phyloP scores from a whole-genome alignment of 2,797 vertebrate species.

The Cyclopterus lumpus region DNA sequence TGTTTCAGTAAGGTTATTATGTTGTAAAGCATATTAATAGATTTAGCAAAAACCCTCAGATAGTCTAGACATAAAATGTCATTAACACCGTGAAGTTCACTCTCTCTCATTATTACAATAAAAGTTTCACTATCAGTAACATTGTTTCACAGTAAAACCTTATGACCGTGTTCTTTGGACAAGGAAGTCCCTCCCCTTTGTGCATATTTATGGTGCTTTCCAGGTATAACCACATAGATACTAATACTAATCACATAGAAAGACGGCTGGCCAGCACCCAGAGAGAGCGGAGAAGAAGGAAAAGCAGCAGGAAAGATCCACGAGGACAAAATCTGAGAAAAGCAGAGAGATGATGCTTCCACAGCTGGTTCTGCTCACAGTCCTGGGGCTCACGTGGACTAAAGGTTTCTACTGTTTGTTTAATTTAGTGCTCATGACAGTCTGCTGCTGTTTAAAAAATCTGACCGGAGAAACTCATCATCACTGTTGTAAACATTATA shows the following conservation, averaged over 20 bases:
- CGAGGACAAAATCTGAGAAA: conserved; percentile 5
- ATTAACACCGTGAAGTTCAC: neutral
- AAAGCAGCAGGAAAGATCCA: conserved; percentile 15
- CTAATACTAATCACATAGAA: conserved; percentile 30
- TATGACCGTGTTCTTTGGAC: conserved; percentile 55
- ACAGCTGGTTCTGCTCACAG: conserved; percentile 51
- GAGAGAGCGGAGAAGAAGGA: conserved; percentile 7
- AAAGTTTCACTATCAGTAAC: conserved; percentile 26
- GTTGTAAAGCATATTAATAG: neutral
- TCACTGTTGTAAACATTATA: neutral
- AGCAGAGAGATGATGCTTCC: conserved; percentile 54
- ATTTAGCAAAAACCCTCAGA: neutral
- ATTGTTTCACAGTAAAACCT: conserved; percentile 23
- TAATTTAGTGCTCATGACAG: neutral
- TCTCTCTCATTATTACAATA: neutral
- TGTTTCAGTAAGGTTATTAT: neutral
- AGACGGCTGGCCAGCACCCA: neutral
- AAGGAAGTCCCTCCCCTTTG: conserved; percentile 44
- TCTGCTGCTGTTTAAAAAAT: neutral
- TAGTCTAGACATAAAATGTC: neutral
- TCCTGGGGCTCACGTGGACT: conserved; percentile 63
- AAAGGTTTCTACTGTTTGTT: conserved; percentile 62
- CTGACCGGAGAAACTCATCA: neutral
- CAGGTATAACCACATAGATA: conserved; percentile 16
- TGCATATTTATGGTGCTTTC: conserved; percentile 29